Base-by-base conservation (phyloP, 2,113 vertebrate species). In the Polypterus senegalus region DNA sequence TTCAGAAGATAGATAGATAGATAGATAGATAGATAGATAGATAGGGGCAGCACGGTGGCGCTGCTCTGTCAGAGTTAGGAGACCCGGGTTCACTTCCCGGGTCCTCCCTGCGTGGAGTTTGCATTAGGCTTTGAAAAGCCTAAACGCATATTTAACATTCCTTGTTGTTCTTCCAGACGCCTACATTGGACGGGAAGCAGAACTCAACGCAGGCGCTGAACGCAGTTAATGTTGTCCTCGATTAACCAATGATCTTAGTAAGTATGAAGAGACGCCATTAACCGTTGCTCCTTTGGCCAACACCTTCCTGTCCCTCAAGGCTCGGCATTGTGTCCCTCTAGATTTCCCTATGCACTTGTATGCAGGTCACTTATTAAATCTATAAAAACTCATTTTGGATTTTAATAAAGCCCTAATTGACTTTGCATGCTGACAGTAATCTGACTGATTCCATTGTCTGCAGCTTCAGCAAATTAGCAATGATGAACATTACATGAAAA, bases 181-280 rank as follows among this genome's bases (percentile, higher is more conserved):
- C 73, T 69, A 7, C n/a, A 46, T 46, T 5, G 27, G 8, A 9
- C n/a, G 62, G 59, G 60, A 71, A 70, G 70, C 76, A 71, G 74
- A 69, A 69, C 69, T 77, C 74, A 80, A 69, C 69, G 74, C 27
- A 66, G 76, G 68, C 70, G 75, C 76, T 71, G 68, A 73, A 69
- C 69, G 70, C 58, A 68, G 2, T 69, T 71, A 60, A 73, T 67
- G 69, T 77, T 77, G 75, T 77, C 74, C 81, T 79, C 75, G 79
- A 85, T 81, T 82, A 81, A 82, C 76, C 76, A 82, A 86, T 68
- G 74, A 80, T 80, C 81, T 82, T 80, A 87, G 81, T 80, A 76
- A 76, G 74, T 73, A 81, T 79, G 80, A 87, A 82, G 79, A 83
- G 75, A 82, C 82, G 74, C 79, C 80, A 82, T 86, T 84, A 88